phyloP scores from a whole-genome alignment of 2,888 invertebrate species.

The Tinea trinotella region DNA sequence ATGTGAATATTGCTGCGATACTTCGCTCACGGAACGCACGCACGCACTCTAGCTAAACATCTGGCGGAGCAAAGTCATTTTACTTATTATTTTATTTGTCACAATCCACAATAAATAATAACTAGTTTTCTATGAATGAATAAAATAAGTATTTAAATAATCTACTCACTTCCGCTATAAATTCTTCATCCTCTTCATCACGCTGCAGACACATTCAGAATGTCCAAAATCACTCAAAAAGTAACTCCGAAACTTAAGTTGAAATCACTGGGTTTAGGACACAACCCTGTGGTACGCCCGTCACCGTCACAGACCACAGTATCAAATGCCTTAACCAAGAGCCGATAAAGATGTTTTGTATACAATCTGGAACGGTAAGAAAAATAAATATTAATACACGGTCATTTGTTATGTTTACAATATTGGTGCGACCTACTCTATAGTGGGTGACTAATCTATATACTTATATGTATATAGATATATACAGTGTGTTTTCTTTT shows the following conservation, averaged over 20 bases:
- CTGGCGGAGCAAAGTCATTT: too few species aligned
- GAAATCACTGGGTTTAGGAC: conserved; percentile 23
- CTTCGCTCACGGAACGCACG: too few species aligned
- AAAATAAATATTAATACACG: conserved; percentile 62
- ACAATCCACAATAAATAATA: too few species aligned
- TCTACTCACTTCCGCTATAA: conserved; percentile 56
- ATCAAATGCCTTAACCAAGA: conserved; percentile 29
- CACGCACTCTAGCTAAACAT: too few species aligned
- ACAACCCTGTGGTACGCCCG: conserved; percentile 49
- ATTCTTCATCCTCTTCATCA: conserved; percentile 50
- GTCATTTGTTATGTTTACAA: conserved; percentile 9
- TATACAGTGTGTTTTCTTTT: too few species aligned
- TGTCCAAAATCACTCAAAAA: not conserved
- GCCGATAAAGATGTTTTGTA: conserved; percentile 51
- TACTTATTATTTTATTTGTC: too few species aligned
- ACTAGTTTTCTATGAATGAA: too few species aligned
- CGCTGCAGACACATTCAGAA: conserved; percentile 58
- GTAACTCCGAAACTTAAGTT: too few species aligned
- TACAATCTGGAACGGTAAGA: conserved; percentile 68
- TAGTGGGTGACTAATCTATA: not conserved
- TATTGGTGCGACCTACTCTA: not conserved
- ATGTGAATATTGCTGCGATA: too few species aligned
- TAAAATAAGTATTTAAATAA: too few species aligned
- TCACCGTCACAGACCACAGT: conserved; percentile 37
- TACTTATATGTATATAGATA: too few species aligned